phyloP scores from a whole-genome alignment of 2,888 invertebrate genomes.

The Graphium colonna region DNA sequence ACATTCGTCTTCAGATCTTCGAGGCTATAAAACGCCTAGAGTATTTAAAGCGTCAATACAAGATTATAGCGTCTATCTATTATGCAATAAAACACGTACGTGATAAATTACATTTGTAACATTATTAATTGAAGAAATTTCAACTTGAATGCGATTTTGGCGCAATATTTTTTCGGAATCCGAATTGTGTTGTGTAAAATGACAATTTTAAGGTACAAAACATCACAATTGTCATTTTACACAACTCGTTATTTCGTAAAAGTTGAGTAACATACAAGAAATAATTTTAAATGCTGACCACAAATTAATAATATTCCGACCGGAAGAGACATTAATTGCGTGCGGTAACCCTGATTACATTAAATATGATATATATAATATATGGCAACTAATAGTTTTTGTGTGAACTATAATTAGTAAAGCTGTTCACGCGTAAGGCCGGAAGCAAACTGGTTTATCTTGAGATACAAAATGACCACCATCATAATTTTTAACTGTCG shows the following conservation, averaged over 20 bases:
- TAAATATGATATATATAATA: not conserved
- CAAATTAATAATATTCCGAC: not conserved
- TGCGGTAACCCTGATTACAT: not conserved
- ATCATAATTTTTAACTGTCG: too few relatives aligned
- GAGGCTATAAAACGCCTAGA: conserved; percentile 3
- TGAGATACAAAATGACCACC: conserved; percentile 61
- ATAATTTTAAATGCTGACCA: not conserved
- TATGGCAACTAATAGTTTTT: conserved; percentile 7
- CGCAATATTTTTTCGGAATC: not conserved
- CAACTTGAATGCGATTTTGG: not conserved
- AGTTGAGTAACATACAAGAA: not conserved
- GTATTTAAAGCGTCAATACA: conserved; percentile 6
- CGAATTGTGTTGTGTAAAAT: not conserved
- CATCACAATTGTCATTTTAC: not conserved
- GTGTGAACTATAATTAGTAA: conserved; percentile 7
- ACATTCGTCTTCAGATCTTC: conserved; percentile 6
- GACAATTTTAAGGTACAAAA: too few relatives aligned
- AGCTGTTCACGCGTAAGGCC: conserved; percentile 56
- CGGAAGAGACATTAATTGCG: not conserved
- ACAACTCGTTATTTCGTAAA: not conserved
- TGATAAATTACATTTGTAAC: not conserved
- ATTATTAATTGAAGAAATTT: not conserved
- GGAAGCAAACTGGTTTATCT: conserved; percentile 75
- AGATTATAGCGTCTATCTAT: not conserved
- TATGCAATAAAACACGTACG: not conserved